Evolutionary conservation across 2,113 vertebrate species (phyloP).

Genomic region (Bubo scandiacus): DNA sequence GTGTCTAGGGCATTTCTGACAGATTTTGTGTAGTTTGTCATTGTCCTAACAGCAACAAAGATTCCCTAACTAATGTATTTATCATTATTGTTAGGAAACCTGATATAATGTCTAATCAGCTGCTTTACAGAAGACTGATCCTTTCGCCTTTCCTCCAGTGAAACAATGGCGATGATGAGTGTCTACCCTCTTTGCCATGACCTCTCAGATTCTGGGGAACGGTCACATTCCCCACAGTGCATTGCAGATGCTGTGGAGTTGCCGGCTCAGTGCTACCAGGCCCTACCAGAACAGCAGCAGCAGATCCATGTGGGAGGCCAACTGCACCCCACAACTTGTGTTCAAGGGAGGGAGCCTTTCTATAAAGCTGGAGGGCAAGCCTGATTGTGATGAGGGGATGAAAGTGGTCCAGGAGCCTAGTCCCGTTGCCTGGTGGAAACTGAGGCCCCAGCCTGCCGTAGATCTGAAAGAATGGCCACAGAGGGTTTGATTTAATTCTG

Average conservation of each 20-base stretch:
- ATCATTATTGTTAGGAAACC: neutral
- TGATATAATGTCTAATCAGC: neutral
- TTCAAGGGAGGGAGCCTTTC: neutral
- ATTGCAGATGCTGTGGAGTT: neutral
- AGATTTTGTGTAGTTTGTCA: no score
- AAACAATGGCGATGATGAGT: neutral
- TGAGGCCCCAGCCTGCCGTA: neutral
- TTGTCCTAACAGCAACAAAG: neutral
- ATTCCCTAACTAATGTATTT: neutral
- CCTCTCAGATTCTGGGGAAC: neutral
- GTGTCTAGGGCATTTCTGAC: neutral
- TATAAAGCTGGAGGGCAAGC: neutral
- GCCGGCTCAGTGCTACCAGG: rapidly evolving
- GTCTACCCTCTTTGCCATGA: neutral
- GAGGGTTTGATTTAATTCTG: neutral
- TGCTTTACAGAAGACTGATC: neutral
- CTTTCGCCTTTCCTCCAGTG: neutral
- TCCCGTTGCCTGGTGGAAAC: neutral
- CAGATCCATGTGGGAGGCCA: rapidly evolving
- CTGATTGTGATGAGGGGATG: no score
- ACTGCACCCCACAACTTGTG: neutral
- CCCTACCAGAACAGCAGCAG: neutral
- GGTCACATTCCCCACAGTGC: rapidly evolving
- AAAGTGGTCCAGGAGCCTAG: neutral
- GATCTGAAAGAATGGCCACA: neutral